Base-by-base conservation (phyloP, 2,888 invertebrate species). In the Galeopsomyia nigrocyanea region DNA sequence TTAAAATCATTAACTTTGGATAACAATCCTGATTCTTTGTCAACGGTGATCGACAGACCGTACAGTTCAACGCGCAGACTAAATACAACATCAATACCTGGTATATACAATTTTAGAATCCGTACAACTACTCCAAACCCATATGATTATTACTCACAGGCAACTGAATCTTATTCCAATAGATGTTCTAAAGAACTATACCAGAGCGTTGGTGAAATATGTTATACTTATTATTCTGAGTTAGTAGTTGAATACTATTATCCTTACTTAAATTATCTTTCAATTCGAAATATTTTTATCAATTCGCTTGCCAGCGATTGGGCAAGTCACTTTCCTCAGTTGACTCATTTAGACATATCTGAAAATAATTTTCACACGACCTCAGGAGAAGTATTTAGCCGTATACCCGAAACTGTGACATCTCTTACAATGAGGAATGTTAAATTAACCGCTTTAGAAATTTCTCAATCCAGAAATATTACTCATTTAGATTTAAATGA, bases 251-350 rank as follows among this genome's bases (percentile, higher is more conserved):
- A 21, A 19, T 16, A 53, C 17, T 16, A 69, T 7, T 69, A 64
- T 57, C 69, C 71, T 3, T 46, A 76, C 39, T 19, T 78, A n/a
- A 61, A 58, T 9, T 14, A 66, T 22, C 69, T 76, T 9, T 66
- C 71, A 14, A 50, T 77, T 0, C 50, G 71, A 26, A 61, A 60
- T 17, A 49, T 70, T 9, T 16, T 47, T 14, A 57, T 65, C 10
- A 14, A 22, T 17, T 19, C 19, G 13, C 13, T 77, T 3, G n/a
- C 57, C 9, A 19, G 0, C 10, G 26, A 50, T 22, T 75, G 31
- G 68, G 65, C 0, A 3, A 22, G 1, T 3, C 19, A 16, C 39
- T 71, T 66, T 57, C 74, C 75, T 31, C 72, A 71, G 26, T 19
- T 77, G 10, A 56, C 49, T 1, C 39, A 66, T 17, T 50, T 75